Evolutionary conservation across 2,113 vertebrate genomes (phyloP), one percentile per base, ranked within the genome.

Genomic region (Dicentrarchus labrax): DNA sequence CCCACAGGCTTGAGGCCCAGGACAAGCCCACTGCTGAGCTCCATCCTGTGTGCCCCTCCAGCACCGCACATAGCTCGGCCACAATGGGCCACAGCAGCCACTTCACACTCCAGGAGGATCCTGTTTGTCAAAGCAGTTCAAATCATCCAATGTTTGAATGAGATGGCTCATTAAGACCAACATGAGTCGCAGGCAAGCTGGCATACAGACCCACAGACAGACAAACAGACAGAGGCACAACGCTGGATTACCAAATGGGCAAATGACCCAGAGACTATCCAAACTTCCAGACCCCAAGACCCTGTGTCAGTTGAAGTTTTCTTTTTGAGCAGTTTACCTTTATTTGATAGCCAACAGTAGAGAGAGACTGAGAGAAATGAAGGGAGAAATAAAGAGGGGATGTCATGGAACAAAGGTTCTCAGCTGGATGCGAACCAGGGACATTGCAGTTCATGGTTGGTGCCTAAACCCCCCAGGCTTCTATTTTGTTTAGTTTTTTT

Each of bases 11-110:
- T 67, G 65, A 87, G 77, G 84, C 85, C 85, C 78, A 80, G 81
- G 78, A 93, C 76, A 80, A 89, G 82, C 78, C 88, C 82, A 89
- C 89, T 67, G 71, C 90, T 85, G 93, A 84, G 91, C 84, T 83
- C 69, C 83, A 88, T 91, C 88, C 91, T 84, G 90, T 84, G 83
- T 79, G 57, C 47, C 76, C 76, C 83, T 82, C 65, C 85, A 87
- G 84, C 87, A 53, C 81, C 57, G 78, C 67, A 65, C 72, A 82
- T 65, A 80, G 82, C 50, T 36, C 24, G 47, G 77, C 57, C 82
- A 84, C 78, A 90, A 82, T 51, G 84, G 43, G 22, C 74, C 80
- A 24, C 9, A 73, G 76, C 73, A 69, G 79, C 50, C 72, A 71
- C 61, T 87, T 83, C 54, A 78, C 64, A 76, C 86, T 86, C 68